phyloP scores from a whole-genome alignment of 1,140 invertebrate genomes.

The Pseudomyrmex gracilis region DNA sequence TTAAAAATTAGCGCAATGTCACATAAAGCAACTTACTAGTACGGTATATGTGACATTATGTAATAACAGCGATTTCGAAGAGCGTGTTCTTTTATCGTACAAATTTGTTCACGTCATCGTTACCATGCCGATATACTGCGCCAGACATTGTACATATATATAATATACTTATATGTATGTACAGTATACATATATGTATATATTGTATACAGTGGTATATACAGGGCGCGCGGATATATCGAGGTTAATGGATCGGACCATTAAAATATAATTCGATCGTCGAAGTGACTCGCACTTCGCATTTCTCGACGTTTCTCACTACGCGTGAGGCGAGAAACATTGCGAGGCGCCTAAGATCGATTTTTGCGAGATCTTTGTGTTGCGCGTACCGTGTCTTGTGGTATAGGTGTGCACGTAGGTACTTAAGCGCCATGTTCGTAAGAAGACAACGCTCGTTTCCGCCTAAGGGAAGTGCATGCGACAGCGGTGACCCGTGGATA shows the following conservation, averaged over 20 bases:
- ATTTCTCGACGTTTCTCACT: constrained; percentile 24
- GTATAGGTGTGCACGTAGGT: too few relatives aligned
- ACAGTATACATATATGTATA: too few relatives aligned
- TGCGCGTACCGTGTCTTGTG: too few relatives aligned
- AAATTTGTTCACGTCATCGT: constrained; percentile 36
- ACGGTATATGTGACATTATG: not conserved
- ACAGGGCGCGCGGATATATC: not conserved
- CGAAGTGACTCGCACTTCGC: not conserved
- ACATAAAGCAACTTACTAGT: not conserved
- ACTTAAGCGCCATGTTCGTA: constrained; percentile 4
- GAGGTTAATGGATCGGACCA: constrained; percentile 1
- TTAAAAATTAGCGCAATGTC: not conserved
- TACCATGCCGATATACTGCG: constrained; percentile 7
- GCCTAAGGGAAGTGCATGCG: constrained; percentile 12
- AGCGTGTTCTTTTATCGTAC: not conserved
- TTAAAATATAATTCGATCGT: constrained; percentile 30
- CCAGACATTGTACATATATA: too few relatives aligned
- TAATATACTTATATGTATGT: too few relatives aligned
- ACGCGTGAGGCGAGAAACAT: constrained; percentile 19
- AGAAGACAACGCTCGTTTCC: not conserved
- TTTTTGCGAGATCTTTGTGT: too few relatives aligned
- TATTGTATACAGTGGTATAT: too few relatives aligned
- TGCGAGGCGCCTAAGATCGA: not conserved
- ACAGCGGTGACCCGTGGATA: constrained; percentile 51
- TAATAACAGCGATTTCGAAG: not conserved